Evolutionary conservation across 2,113 vertebrate species (phyloP).

Genomic region (Mustelus asterias): DNA sequence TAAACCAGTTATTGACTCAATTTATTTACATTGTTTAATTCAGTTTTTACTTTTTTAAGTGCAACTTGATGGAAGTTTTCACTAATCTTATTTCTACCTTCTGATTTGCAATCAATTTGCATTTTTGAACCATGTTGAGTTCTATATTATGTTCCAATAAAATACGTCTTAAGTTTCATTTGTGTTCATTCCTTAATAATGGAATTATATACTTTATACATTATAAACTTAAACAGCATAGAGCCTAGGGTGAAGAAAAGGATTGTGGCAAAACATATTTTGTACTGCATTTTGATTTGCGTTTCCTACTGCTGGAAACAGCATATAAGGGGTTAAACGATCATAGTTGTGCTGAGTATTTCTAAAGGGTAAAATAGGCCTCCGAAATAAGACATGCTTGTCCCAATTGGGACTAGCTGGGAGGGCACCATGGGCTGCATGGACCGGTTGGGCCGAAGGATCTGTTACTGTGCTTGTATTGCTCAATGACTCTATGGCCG

Average conservation of each 20-base stretch:
- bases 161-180: not conserved
- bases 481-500: no score
- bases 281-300: not conserved
- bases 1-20: not conserved
- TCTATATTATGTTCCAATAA: not conserved
- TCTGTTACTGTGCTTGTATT: no score
- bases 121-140: constrained; percentile 4
- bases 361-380: not conserved
- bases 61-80: not conserved
- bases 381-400: not conserved
- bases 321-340: not conserved
- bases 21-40: not conserved
- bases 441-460: no score
- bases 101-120: constrained; percentile 11
- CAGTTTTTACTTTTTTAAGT: not conserved
- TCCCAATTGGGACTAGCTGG: not conserved
- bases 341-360: not conserved
- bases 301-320: not conserved
- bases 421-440: no score
- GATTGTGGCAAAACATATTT: not conserved
- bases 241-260: not conserved
- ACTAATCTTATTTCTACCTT: not conserved
- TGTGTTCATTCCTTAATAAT: not conserved
- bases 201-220: not conserved
- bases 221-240: not conserved